Evolutionary conservation across 2,113 vertebrate genomes (phyloP).

Genomic region (Thinocorus orbignyianus): DNA sequence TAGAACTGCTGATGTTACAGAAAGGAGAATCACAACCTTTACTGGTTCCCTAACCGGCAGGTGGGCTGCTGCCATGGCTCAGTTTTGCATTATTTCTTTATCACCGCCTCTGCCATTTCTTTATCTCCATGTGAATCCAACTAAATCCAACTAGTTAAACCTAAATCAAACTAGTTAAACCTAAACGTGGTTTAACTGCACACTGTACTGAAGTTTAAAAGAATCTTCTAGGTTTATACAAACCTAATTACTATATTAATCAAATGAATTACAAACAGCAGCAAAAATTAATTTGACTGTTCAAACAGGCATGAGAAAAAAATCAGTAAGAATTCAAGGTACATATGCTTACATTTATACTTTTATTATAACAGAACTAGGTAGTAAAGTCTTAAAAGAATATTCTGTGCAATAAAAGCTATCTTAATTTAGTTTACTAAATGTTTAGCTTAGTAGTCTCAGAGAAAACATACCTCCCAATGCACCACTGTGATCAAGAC

Average conservation of each 20-base stretch:
- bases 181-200: not conserved
- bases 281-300: not conserved
- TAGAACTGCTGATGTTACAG: not conserved
- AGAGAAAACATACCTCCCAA: slow-evolving; percentile 82
- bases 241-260: not conserved
- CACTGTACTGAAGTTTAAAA: not conserved
- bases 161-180: too few relatives aligned
- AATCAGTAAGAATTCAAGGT: not conserved
- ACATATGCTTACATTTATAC: not conserved
- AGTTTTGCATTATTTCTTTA: not conserved
- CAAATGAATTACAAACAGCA: not conserved
- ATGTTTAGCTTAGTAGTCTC: not conserved
- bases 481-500: slow-evolving; percentile 87
- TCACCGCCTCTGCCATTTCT: not conserved
- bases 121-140: not conserved
- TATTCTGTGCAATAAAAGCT: not conserved
- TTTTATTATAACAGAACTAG: not conserved
- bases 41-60: not conserved
- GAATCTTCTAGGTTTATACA: not conserved
- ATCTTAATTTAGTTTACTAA: not conserved
- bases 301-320: not conserved
- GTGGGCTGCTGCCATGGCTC: not conserved
- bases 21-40: not conserved
- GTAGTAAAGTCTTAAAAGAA: not conserved
- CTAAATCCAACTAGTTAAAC: too few relatives aligned